A percentile compares a stretch with the other conserved stretches of the same genome.
These are phyloP conservation scores for Pteropus rufus DNA, from an alignment of 2,797 vertebrate genomes.

Conservation along the genomic window DNA sequence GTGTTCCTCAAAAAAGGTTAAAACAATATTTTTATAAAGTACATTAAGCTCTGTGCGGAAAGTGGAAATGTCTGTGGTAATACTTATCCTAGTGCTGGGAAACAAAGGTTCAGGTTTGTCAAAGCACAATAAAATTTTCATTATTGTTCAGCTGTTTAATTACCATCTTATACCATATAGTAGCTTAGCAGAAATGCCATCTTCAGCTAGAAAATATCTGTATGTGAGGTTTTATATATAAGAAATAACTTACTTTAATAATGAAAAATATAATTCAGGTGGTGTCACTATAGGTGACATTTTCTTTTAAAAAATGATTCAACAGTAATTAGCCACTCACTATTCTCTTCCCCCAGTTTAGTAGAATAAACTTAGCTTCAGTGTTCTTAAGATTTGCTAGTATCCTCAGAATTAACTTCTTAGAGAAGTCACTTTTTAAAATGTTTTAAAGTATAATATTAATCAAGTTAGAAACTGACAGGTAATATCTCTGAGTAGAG, in stretches of 20 bases:
- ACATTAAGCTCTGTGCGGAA: background rate
- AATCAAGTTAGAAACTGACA: background rate
- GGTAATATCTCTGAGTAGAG: background rate
- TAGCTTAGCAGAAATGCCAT: background rate
- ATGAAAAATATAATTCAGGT: slow-evolving; percentile 7
- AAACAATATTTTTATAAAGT: background rate
- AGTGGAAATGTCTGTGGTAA: background rate
- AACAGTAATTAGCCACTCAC: background rate
- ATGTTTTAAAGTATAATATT: background rate
- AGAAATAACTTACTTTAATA: slow-evolving; percentile 4
- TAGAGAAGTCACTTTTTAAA: slow-evolving; percentile 36
- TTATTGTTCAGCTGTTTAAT: background rate
- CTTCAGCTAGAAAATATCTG: background rate
- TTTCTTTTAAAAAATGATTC: background rate
- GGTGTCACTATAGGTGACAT: background rate
- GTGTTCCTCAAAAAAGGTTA: background rate
- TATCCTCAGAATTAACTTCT: slow-evolving; percentile 23
- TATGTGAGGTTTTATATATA: background rate
- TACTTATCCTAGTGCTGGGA: background rate
- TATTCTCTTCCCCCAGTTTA: background rate
- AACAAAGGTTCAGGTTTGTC: background rate
- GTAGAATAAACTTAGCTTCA: background rate
- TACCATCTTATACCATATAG: background rate
- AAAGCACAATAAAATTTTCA: background rate
- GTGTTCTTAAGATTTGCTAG: slow-evolving; percentile 3